Conservation (phyloP, 2,888 invertebrate species). For the Dromius quadrimaculatus region DNA sequence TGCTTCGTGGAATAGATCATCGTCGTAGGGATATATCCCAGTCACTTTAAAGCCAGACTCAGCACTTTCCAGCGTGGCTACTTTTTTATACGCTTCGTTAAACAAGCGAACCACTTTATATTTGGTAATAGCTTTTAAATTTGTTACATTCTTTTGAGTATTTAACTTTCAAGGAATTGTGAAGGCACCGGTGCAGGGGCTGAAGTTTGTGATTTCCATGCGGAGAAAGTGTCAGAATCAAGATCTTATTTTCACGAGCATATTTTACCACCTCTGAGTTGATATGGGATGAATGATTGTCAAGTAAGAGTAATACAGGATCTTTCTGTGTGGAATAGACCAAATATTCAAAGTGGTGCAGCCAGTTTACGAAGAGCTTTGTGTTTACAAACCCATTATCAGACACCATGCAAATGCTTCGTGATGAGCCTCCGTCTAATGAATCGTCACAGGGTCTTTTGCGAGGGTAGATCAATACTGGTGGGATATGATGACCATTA, state of each 20-base stretch:
- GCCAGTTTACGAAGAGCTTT: not conserved
- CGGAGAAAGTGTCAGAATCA: not conserved
- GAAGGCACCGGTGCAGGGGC: not conserved
- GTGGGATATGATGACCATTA: not conserved
- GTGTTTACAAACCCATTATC: not conserved
- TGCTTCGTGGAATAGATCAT: not conserved
- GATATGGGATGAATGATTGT: not conserved
- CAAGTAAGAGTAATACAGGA: not conserved
- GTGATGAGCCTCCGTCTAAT: not conserved
- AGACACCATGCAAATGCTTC: not conserved
- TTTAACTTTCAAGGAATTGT: not conserved
- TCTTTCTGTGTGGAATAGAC: not conserved
- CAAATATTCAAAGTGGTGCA: not conserved
- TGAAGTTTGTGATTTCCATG: not conserved
- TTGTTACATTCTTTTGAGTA: not conserved
- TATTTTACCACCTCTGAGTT: not conserved
- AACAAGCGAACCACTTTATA: not conserved
- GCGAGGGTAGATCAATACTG: not conserved
- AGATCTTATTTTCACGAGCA: not conserved
- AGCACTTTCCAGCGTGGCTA: not conserved
- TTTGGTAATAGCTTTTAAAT: not conserved
- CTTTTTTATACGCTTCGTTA: not conserved
- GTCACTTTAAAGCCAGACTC: not conserved
- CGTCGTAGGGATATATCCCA: not conserved
- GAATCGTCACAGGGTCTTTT: not conserved